Evolutionary conservation across 2,888 invertebrate species (phyloP), one percentile per base, ranked within the genome.

Genomic region (Willowsia nigromaculata): DNA sequence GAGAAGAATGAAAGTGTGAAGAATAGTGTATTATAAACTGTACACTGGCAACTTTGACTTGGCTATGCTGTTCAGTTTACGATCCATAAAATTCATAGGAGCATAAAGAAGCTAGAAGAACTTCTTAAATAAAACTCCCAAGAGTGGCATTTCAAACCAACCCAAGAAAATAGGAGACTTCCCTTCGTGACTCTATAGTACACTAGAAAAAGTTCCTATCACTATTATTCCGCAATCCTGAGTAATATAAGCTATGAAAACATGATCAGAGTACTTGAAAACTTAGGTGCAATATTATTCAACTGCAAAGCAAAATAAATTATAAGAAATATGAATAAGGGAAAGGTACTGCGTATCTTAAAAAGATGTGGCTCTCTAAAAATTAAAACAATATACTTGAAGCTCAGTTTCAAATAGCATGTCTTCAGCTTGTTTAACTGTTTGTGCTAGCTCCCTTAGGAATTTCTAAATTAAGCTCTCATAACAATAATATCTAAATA

Each of bases 51-150:
- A 15, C 30, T 9, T 13, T 9, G 43, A 43, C 30, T 27, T n/a
- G 15, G 11, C 25, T 59, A 50, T 13, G 22, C 43, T 74, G 13
- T 43, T 74, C 43, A 25, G 74, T 78, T 78, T 78, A 78, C 37
- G 78, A 78, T 53, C 78, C 78, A 78, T 78, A 78, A 78, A 78
- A 78, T 78, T 53, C 78, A 78, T 53, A 37, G 78, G 25, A 56
- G 78, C 78, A 56, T 78, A 56, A 37, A 56, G 27, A 43, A 74
- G 27, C n/a, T n/a, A n/a, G 25, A 47, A 40, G 33, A 76, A 78
- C 40, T 78, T 78, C 78, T 78, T 78, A 74, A 74, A 33, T 56
- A 53, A 78, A 78, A 78, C 53, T 78, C 78, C 78, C 78, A 53
- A 78, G 78, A 56, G 78, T 78, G 11, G 27, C 78, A 78, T 78